These are phyloP conservation scores for Melinopterus prodromus DNA, from an alignment of 2,888 invertebrate species.

Conservation along the genomic window DNA sequence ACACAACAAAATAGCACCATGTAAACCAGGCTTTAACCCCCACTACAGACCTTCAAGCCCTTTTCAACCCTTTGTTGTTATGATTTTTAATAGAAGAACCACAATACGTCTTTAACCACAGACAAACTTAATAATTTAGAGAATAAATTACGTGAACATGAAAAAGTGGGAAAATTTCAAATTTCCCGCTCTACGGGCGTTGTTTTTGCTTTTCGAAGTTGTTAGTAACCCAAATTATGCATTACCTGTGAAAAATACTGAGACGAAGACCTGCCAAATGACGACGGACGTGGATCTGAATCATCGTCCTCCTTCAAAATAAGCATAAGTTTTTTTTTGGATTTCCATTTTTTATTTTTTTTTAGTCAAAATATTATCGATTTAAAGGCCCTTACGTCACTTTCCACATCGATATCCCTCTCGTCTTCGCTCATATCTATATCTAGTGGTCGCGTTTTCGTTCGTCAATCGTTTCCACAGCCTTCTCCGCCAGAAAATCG, in stretches of 20 bases:
- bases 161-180: constrained; percentile 5
- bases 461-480: constrained; percentile 36
- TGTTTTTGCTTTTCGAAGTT: constrained; percentile 10
- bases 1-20: no score
- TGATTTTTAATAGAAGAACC: no score
- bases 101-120: no score
- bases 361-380: constrained; percentile 1
- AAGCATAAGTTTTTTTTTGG: constrained; percentile 30
- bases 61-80: no score
- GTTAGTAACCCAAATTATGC: background rate
- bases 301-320: constrained; percentile 79
- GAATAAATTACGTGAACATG: background rate
- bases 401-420: constrained; percentile 93
- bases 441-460: background rate
- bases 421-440: constrained; percentile 90
- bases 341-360: constrained; percentile 9
- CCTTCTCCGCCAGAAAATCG: constrained; percentile 30
- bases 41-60: no score
- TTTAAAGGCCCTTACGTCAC: constrained; percentile 79
- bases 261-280: constrained; percentile 69
- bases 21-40: no score
- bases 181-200: constrained; percentile 15
- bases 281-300: constrained; percentile 71
- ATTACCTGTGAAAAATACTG: constrained; percentile 82
- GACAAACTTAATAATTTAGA: no score